A percentile compares a stretch with the other conserved stretches of the same genome.
Evolutionary conservation across 1,140 invertebrate species (phyloP).

Genomic region (Gryon sp.): DNA sequence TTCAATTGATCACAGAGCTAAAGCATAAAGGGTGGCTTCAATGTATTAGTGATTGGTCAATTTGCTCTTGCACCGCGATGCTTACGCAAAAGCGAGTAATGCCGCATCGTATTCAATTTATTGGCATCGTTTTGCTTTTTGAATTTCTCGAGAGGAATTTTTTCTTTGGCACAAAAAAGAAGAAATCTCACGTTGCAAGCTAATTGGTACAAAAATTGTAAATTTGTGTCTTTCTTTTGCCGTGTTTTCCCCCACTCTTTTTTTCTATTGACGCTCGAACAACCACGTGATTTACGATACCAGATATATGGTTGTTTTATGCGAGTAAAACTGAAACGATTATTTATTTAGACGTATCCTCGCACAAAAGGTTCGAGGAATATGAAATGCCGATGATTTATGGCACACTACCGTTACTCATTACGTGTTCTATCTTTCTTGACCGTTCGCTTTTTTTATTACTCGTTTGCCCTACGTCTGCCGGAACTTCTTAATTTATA

Average conservation of each 20-base stretch:
- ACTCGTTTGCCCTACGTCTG: not conserved
- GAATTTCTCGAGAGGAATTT: slow-evolving; percentile 12
- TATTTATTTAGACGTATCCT: slow-evolving; percentile 49
- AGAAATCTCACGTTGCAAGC: slow-evolving; percentile 36
- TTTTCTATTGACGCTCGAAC: slow-evolving; percentile 1
- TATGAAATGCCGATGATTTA: slow-evolving; percentile 31
- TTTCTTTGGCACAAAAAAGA: no score
- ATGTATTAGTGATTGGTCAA: slow-evolving; percentile 61
- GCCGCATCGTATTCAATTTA: slow-evolving; percentile 41
- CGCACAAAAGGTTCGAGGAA: slow-evolving; percentile 35
- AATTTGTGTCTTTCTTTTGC: not conserved
- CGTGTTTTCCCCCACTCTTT: not conserved
- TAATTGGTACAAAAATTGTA: slow-evolving; percentile 42
- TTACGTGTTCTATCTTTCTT: slow-evolving; percentile 15
- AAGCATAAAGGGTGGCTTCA: slow-evolving; percentile 46
- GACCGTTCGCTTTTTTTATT: slow-evolving; percentile 18
- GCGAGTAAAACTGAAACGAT: slow-evolving; percentile 39
- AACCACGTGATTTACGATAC: slow-evolving; percentile 37
- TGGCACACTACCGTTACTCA: slow-evolving; percentile 17
- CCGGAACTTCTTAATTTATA: slow-evolving; percentile 4
- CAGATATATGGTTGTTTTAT: slow-evolving; percentile 21
- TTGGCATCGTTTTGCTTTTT: slow-evolving; percentile 9
- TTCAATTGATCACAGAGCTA: slow-evolving; percentile 55
- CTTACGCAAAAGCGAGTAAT: slow-evolving; percentile 51
- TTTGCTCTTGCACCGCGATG: slow-evolving; percentile 37